Percentiles rank a stretch among this genome's conserved stretches.
These are phyloP conservation scores for Leistus spinibarbis DNA, from an alignment of 2,888 invertebrate species.

Conservation along the genomic window DNA sequence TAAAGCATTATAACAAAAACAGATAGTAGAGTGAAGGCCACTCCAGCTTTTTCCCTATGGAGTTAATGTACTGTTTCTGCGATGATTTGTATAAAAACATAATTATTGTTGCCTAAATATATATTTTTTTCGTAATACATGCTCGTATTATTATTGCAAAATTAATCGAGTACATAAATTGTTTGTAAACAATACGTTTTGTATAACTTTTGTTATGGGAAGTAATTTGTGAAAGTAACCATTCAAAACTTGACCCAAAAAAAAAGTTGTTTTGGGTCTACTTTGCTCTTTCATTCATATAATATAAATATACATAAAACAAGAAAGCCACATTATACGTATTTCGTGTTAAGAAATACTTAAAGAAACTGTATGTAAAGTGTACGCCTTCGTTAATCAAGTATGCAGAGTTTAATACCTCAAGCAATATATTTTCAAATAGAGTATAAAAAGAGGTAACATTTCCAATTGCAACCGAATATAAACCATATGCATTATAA, in stretches of 20 bases:
- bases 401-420: not conserved
- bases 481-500: conserved; percentile 28
- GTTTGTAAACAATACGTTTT: conserved; percentile 15
- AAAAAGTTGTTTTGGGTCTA: conserved; percentile 12
- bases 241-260: conserved; percentile 30
- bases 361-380: not conserved
- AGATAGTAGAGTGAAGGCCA: no score
- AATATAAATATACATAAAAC: not conserved
- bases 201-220: conserved; percentile 4
- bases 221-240: conserved; percentile 28
- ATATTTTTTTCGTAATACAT: not conserved
- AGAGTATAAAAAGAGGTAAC: not conserved
- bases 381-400: not conserved
- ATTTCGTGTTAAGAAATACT: not conserved
- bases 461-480: conserved; percentile 35
- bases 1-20: no score
- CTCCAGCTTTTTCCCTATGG: no score
- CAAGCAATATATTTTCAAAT: not conserved
- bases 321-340: not conserved
- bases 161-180: not conserved
- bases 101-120: no score
- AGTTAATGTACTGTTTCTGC: no score
- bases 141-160: not conserved
- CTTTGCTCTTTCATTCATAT: not conserved
- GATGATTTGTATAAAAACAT: no score